Evolutionary conservation across 2,113 vertebrate species (phyloP).

Genomic region (Daboia siamensis): DNA sequence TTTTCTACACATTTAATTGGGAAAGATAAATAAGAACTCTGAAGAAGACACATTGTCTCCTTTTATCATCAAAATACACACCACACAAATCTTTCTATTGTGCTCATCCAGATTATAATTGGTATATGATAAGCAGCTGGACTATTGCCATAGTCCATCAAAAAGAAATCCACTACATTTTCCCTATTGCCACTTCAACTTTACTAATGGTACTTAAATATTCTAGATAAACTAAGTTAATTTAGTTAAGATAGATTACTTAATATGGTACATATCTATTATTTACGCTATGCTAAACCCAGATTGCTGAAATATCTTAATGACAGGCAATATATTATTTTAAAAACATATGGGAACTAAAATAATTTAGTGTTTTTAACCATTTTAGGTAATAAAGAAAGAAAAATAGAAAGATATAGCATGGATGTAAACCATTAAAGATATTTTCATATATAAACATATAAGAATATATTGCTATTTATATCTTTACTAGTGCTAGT

Average conservation of each 20-base stretch:
- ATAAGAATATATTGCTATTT: background rate
- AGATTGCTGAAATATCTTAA: background rate
- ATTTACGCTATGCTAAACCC: background rate
- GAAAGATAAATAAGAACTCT: background rate
- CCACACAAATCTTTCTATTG: background rate
- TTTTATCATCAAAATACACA: background rate
- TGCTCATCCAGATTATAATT: background rate
- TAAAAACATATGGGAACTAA: background rate
- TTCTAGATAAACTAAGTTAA: background rate
- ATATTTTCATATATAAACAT: background rate
- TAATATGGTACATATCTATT: background rate
- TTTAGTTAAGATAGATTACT: background rate
- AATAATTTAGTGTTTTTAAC: background rate
- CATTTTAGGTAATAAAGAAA: background rate
- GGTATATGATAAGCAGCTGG: background rate
- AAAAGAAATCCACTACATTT: background rate
- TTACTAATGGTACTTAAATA: background rate
- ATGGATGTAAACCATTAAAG: background rate
- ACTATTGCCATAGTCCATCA: background rate
- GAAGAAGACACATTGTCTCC: background rate
- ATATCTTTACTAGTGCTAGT: background rate
- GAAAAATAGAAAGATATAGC: background rate
- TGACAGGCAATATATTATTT: background rate
- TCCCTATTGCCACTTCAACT: background rate
- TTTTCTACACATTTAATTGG: background rate